Evolutionary conservation across 2,113 vertebrate genomes (phyloP), one percentile per base, ranked within the genome.

Genomic region (Copsychus sechellarum): DNA sequence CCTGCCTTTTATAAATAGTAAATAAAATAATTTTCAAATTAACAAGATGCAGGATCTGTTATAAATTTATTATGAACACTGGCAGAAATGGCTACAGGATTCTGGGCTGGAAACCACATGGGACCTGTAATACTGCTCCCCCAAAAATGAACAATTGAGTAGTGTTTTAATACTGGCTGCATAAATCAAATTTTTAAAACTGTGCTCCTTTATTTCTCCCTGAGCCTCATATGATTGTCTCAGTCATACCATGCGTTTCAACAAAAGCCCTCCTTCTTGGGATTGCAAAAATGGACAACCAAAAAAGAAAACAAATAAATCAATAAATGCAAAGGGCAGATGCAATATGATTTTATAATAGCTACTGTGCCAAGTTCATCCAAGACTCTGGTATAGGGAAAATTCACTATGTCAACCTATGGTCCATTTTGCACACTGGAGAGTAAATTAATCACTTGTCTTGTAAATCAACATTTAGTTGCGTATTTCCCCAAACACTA

Each of bases 401-500:
- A 97, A 85, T 82, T 88, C 65, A 85, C 60, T 56, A 94, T 42
- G 33, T 8, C 34, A 93, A 82, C 50, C 45, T 92, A 12, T 67
- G 66, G 84, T 87, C 48, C 64, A 94, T 86, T 97, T 47, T 91
- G 47, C 17, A 77, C 24, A 62, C 12, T 60, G 64, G 95, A 90
- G 62, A 95, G 10, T 12, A 96, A 92, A 92, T 79, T 87, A 86
- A 16, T 50, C 34, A 8, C 38, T 82, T 93, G 31, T 42, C 70
- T 89, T 96, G 64, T 73, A 67, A 95, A 93, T 81, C 92, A 82
- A 89, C 15, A 78, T 50, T 47, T 61, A 78, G 79, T 48, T 85
- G 42, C 4, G 6, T 82, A 85, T 78, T 78, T 34, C 18, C 48
- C n/a, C 38, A 82, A 93, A 48, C 11, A 62, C 17, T 71, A 1